Base-by-base conservation (phyloP, 2,797 vertebrate species). In the Sarcophilus harrisii region DNA sequence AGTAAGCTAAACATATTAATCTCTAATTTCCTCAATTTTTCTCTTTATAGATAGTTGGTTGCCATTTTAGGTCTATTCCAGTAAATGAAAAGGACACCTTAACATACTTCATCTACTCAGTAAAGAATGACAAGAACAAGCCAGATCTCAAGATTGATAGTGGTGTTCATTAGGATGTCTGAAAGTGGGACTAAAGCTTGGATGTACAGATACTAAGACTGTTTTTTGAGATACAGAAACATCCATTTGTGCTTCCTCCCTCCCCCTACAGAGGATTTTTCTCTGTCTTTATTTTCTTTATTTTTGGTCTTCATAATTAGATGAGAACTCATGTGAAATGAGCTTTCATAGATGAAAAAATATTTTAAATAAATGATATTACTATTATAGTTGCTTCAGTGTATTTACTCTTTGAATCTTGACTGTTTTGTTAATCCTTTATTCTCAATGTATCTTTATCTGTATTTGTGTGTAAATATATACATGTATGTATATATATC, bases 41-140 rank as follows among this genome's bases (percentile, higher is more conserved):
- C 97, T 93, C 93, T 98, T 98, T 97, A 55, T 97, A 99, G 99
- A 99, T 99, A 98, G 99, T 99, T 98, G 99, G 99, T 98, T 99
- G 99, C 98, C 99, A 99, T 97, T 99, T 99, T 98, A 98, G 99
- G 97, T 99, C 99, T 97, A 99, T 99, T 98, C 99, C 99, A 95
- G 99, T 99, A 98, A 99, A 99, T 96, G 99, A 99, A 98, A 99
- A 99, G 98, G 99, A 99, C 98, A 99, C 99, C 97, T 98, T 99
- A 98, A 99, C 99, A 5, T 99, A 99, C 98, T 99, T 99, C 98
- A 99, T 99, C 98, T 99, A 99, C 98, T 99, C 98, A 0, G 99
- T 99, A 98, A 99, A 99, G 98, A 99, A 99, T 94, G 99, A 99
- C 97, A 99, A 99, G 98, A 99, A 98, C 98, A 99, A 99, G 96